A percentile compares a stretch with the other conserved stretches of the same genome.
Conservation (phyloP, 2,888 invertebrate genomes). For the Drosophila suboccidentalis region DNA sequence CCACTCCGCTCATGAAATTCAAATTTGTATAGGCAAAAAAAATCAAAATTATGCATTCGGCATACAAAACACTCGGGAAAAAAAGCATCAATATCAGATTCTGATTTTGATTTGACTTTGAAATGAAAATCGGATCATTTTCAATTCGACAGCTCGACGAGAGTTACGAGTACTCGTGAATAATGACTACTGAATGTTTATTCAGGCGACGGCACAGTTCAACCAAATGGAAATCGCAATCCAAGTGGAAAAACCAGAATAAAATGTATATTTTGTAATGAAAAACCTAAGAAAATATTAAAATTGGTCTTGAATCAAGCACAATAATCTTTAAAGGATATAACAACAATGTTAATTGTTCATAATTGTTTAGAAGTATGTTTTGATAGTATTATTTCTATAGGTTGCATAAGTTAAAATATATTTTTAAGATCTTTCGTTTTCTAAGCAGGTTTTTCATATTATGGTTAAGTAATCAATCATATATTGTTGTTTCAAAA, state of each 20-base stretch:
- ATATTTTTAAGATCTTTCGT: neutral
- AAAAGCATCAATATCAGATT: conserved; percentile 19
- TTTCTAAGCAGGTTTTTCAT: neutral
- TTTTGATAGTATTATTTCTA: no score
- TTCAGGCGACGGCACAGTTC: neutral
- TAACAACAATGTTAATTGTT: no score
- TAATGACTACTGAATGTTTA: conserved; percentile 15
- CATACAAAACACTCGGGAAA: conserved; percentile 38
- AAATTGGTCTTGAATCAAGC: neutral
- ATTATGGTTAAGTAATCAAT: neutral
- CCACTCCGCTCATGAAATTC: conserved; percentile 58
- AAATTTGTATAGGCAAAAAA: conserved; percentile 43
- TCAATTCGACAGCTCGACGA: conserved; percentile 16
- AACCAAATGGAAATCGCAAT: neutral
- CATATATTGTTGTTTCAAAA: neutral
- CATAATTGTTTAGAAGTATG: no score
- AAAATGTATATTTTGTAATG: no score
- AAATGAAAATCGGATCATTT: conserved; percentile 45
- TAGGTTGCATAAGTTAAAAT: no score
- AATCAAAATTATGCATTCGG: conserved; percentile 52
- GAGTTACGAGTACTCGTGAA: conserved; percentile 9
- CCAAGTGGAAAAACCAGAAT: conserved; percentile 9
- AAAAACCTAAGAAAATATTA: conserved; percentile 2
- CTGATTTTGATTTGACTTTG: conserved; percentile 51
- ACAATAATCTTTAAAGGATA: neutral